Percentiles rank a stretch among this genome's conserved stretches.
Evolutionary conservation across 2,113 vertebrate species (phyloP).

Genomic region (Megaleporinus macrocephalus): DNA sequence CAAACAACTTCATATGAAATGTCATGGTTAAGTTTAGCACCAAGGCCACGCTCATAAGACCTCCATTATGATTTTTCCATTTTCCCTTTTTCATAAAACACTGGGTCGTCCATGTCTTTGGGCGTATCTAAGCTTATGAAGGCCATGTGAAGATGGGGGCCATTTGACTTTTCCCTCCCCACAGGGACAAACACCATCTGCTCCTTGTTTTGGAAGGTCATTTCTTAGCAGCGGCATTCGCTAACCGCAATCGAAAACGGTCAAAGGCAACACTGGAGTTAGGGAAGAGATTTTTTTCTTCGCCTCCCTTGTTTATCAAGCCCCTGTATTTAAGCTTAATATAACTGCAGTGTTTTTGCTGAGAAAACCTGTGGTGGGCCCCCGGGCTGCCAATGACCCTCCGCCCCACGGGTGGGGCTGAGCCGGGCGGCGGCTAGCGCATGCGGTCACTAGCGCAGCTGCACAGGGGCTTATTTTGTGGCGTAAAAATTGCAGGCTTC

Average conservation of each 20-base stretch:
- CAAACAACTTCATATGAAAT: not conserved
- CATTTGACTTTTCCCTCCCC: constrained; percentile 8
- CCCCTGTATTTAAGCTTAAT: constrained; percentile 89
- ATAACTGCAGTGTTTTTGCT: constrained; percentile 84
- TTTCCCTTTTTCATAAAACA: not conserved
- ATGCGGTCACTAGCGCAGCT: constrained; percentile 80
- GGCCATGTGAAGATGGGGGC: constrained; percentile 28
- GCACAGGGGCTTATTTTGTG: constrained; percentile 83
- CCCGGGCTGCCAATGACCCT: constrained; percentile 73
- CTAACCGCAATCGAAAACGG: constrained; percentile 78
- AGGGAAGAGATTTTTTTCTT: constrained; percentile 73
- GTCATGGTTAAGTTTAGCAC: not conserved
- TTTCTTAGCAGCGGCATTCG: constrained; percentile 69
- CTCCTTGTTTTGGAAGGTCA: constrained; percentile 78
- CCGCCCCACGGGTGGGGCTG: constrained; percentile 78
- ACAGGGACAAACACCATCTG: constrained; percentile 72
- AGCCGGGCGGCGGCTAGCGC: constrained; percentile 71
- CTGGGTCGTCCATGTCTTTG: not conserved
- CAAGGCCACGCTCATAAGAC: not conserved
- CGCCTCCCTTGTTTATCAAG: constrained; percentile 83
- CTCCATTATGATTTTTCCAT: not conserved
- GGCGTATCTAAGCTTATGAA: constrained; percentile 10
- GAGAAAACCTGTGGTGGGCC: constrained; percentile 80
- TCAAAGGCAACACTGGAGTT: constrained; percentile 76
- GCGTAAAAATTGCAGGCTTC: constrained; percentile 81